phyloP scores from a whole-genome alignment of 2,888 invertebrate species.

The Chrysomela aeneicollis region DNA sequence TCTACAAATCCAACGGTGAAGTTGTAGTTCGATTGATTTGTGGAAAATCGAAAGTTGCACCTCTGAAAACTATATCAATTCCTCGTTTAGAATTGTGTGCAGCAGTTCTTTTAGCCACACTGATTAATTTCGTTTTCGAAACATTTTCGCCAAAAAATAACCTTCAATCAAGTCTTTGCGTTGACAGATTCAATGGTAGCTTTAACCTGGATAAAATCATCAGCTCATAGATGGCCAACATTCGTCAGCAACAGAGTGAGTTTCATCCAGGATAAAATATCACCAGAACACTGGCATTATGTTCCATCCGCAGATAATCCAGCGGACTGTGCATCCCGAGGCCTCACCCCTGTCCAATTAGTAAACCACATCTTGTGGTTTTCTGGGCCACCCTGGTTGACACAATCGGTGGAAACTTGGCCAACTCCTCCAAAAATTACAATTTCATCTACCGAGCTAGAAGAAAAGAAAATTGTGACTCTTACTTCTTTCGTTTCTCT shows the following conservation, averaged over 20 bases:
- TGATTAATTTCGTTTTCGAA: not conserved
- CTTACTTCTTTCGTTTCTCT: slow-evolving; percentile 1
- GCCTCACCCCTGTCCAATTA: not conserved
- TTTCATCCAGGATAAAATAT: not conserved
- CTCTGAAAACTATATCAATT: no score
- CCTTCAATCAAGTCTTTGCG: not conserved
- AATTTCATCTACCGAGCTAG: no score
- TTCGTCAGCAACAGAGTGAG: not conserved
- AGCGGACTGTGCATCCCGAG: not conserved
- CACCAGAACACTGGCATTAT: not conserved
- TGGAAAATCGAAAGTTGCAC: no score
- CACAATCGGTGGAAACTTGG: not conserved
- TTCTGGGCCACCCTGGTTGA: not conserved
- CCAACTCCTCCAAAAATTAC: not conserved
- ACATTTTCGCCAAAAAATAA: not conserved
- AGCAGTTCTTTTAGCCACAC: not conserved
- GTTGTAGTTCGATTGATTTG: no score
- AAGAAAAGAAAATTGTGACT: not conserved
- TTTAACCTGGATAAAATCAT: not conserved
- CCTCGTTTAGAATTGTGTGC: not conserved
- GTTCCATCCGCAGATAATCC: not conserved
- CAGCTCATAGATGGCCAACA: not conserved
- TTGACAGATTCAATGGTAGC: not conserved
- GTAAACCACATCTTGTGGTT: not conserved
- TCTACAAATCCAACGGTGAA: not conserved